Percentiles rank a stretch among this genome's conserved stretches.
Conservation (phyloP, 2,888 invertebrate species). For the Plagiodera versicolora region DNA sequence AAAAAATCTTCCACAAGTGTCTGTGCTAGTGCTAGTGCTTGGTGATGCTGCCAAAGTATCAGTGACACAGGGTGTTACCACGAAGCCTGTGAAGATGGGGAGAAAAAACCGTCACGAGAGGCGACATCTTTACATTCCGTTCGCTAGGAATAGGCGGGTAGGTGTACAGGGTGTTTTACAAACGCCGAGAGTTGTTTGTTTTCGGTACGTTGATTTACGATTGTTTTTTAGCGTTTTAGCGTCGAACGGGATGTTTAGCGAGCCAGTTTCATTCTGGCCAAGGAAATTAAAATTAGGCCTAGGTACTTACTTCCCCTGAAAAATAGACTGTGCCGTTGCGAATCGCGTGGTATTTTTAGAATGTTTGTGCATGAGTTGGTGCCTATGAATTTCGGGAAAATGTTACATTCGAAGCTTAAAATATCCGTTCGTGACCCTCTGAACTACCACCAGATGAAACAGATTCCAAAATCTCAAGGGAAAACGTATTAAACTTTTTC, state of each 20-base stretch:
- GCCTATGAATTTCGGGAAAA: not conserved
- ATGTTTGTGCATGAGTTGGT: not conserved
- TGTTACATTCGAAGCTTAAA: not conserved
- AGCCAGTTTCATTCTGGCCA: not conserved
- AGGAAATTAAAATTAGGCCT: constrained; percentile 7
- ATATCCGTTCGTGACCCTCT: too few species aligned
- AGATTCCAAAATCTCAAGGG: too few species aligned
- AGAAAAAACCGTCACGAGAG: constrained; percentile 40
- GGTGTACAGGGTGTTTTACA: constrained; percentile 25
- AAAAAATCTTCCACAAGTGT: not conserved
- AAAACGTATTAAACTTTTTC: too few species aligned
- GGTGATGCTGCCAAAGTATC: too few species aligned
- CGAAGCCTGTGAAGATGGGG: constrained; percentile 35
- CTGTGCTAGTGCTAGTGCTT: constrained; percentile 21
- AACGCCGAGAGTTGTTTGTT: constrained; percentile 5
- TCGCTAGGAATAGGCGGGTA: constrained; percentile 47
- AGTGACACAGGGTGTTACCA: too few species aligned
- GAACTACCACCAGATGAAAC: too few species aligned
- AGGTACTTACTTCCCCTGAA: constrained; percentile 17
- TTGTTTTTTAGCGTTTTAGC: too few species aligned
- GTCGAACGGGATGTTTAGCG: not conserved
- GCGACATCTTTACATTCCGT: constrained; percentile 46
- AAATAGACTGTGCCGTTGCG: constrained; percentile 18
- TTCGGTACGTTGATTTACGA: too few species aligned
- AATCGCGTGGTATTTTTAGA: constrained; percentile 5